Evolutionary conservation across 2,797 vertebrate species (phyloP).

Genomic region (Siniperca scherzeri): DNA sequence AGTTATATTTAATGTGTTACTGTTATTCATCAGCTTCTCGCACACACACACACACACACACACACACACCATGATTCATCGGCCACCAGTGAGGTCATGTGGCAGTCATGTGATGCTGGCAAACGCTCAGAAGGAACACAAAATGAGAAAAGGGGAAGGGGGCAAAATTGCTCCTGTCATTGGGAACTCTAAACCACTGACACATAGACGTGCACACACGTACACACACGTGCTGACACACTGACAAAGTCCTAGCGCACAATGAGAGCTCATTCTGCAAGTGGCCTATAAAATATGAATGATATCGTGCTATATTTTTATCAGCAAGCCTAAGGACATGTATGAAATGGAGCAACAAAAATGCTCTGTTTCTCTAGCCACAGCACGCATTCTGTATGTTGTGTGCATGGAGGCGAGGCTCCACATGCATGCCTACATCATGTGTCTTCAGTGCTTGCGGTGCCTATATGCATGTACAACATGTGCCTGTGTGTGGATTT

Average conservation of each 20-base stretch:
- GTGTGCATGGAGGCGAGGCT: slow-evolving; percentile 13
- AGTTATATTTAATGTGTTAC: slow-evolving; percentile 25
- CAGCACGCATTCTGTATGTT: slow-evolving; percentile 36
- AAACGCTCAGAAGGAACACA: slow-evolving; percentile 32
- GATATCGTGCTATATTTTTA: slow-evolving; percentile 78
- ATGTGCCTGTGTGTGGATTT: background rate
- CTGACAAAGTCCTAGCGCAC: slow-evolving; percentile 30
- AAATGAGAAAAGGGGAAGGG: slow-evolving; percentile 32
- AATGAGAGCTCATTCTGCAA: slow-evolving; percentile 68
- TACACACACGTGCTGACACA: slow-evolving; percentile 10
- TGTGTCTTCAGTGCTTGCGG: slow-evolving; percentile 17
- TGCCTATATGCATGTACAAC: slow-evolving; percentile 15
- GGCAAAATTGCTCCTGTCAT: slow-evolving; percentile 34
- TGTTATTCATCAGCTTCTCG: slow-evolving; percentile 32
- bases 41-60: slow-evolving; percentile 12
- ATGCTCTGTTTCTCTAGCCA: slow-evolving; percentile 49
- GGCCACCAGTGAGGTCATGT: slow-evolving; percentile 65
- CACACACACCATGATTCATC: slow-evolving; percentile 62
- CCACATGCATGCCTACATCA: slow-evolving; percentile 7
- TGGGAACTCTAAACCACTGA: slow-evolving; percentile 44
- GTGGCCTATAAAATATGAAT: slow-evolving; percentile 83
- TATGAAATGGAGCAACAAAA: slow-evolving; percentile 80
- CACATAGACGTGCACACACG: background rate
- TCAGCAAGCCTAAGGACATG: slow-evolving; percentile 74
- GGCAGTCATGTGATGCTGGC: slow-evolving; percentile 62